Base-by-base conservation (phyloP, 2,888 invertebrate genomes). In the Drosophila prolongata region DNA sequence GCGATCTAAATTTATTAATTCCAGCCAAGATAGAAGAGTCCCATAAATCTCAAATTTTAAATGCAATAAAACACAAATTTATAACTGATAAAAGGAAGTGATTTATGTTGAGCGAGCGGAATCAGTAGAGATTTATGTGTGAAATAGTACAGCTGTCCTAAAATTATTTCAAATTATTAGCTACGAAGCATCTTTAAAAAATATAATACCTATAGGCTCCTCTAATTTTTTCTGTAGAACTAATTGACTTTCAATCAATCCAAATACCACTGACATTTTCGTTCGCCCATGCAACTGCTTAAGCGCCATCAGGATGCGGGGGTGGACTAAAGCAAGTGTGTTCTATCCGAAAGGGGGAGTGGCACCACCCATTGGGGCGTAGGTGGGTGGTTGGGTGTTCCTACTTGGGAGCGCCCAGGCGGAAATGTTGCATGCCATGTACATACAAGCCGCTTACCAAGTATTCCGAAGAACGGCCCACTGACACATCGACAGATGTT, bases 371-470 rank as follows among this genome's bases (percentile, higher is more conserved):
- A 30, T 2, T 30, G 9, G 8, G 40, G 40, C 14, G 14, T 9
- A 8, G 14, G 40, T 40, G 19, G 27, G 27, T 11, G 10, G 24
- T 13, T 13, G 34, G 30, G 16, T 14, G n/a, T 5, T 30, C 30
- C 38, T 52, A 13, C 40, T 30, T 8, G 40, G n/a, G 42, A 42
- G 52, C 58, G 40, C 9, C 52, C 34, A 52, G 27, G 57, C 40
- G 47, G 34, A 49, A 58, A 57, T 62, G 37, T 62, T 58, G 57
- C 47, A 47, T 57, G 47, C 57, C 57, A 37, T 47, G 57, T 57
- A 58, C 58, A 64, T 47, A 57, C 57, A 57, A 57, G 47, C 57
- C 57, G 57, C 57, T 57, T 57, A 38, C 57, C 57, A 30, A 24
- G 55, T 43, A 19, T 44, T 34, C n/a, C 44, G 2, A 11, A 44